Percentiles rank a stretch among this genome's conserved stretches.
phyloP scores from a whole-genome alignment of 2,888 invertebrate genomes.

The Apantesis nais region DNA sequence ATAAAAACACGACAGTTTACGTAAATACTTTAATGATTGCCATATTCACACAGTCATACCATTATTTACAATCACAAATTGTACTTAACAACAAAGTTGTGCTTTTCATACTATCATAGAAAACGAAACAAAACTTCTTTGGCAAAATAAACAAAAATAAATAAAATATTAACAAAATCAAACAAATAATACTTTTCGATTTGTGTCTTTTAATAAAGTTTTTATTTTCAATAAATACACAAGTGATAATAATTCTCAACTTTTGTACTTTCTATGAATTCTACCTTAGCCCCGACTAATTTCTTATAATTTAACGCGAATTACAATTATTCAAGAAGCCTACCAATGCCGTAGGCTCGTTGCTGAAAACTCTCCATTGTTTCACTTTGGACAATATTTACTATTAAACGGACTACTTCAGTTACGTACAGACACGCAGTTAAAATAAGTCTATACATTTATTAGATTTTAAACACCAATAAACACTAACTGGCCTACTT shows the following conservation, averaged over 20 bases:
- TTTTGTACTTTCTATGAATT: slow-evolving; percentile 71
- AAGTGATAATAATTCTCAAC: slow-evolving; percentile 40
- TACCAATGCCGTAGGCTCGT: slow-evolving; percentile 34
- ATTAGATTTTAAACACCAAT: slow-evolving; percentile 52
- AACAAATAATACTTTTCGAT: slow-evolving; percentile 54
- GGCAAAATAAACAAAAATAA: slow-evolving; percentile 56
- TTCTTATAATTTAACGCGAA: slow-evolving; percentile 41
- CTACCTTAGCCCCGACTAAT: slow-evolving; percentile 62
- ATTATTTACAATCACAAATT: slow-evolving; percentile 81
- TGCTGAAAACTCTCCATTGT: slow-evolving; percentile 25
- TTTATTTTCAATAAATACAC: slow-evolving; percentile 21
- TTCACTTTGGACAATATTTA: slow-evolving; percentile 32
- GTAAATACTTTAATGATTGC: slow-evolving; percentile 84
- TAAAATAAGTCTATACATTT: slow-evolving; percentile 47
- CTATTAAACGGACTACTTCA: slow-evolving; percentile 35
- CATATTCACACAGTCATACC: slow-evolving; percentile 82
- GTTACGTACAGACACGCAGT: slow-evolving; percentile 43
- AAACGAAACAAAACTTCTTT: slow-evolving; percentile 58
- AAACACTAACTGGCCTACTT: slow-evolving; percentile 46
- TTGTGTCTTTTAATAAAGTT: slow-evolving; percentile 55
- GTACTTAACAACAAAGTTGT: slow-evolving; percentile 82
- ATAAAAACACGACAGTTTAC: slow-evolving; percentile 55
- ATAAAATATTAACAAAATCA: slow-evolving; percentile 63
- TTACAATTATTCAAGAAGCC: slow-evolving; percentile 35
- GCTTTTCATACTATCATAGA: slow-evolving; percentile 64